These are phyloP conservation scores for Pocillopora meandrina DNA, from an alignment of 92 coral and sea anemone genomes.

Conservation along the genomic window DNA sequence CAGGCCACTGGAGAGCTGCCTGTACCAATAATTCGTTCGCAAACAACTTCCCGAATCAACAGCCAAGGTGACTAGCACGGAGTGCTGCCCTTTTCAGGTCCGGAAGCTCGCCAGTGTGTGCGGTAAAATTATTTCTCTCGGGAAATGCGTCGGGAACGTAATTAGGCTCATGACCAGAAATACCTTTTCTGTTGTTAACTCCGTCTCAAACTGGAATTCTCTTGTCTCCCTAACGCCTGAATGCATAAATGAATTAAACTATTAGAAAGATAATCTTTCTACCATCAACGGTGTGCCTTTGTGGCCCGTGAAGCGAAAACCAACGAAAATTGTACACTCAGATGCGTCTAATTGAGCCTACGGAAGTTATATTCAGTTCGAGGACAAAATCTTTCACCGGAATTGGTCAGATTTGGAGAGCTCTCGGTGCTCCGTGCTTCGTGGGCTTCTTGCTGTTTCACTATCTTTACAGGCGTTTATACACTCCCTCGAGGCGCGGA, in stretches of 20 bases:
- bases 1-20: too few species aligned
- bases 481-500: too few species aligned
- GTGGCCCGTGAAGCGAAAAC: conserved; percentile 43
- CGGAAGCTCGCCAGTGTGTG: conserved; percentile 31
- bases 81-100: conserved; percentile 7
- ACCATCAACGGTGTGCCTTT: conserved; percentile 37
- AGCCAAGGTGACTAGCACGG: too few species aligned
- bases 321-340: conserved; percentile 44
- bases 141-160: conserved; percentile 55
- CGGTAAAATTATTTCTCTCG: conserved; percentile 51
- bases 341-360: conserved; percentile 62
- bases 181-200: conserved; percentile 18
- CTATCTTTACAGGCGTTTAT: conserved; percentile 42
- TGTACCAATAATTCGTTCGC: too few species aligned
- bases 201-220: conserved; percentile 36
- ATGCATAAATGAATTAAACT: conserved; percentile 24
- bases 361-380: conserved; percentile 42
- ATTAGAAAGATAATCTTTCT: conserved; percentile 37
- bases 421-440: conserved; percentile 52
- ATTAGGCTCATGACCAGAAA: conserved; percentile 43
- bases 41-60: too few species aligned
- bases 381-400: conserved; percentile 54
- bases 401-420: conserved; percentile 57
- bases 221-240: conserved; percentile 11
- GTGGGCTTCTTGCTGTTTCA: conserved; percentile 51